phyloP scores from a whole-genome alignment of 2,113 vertebrate genomes.

The Mus spicilegus region DNA sequence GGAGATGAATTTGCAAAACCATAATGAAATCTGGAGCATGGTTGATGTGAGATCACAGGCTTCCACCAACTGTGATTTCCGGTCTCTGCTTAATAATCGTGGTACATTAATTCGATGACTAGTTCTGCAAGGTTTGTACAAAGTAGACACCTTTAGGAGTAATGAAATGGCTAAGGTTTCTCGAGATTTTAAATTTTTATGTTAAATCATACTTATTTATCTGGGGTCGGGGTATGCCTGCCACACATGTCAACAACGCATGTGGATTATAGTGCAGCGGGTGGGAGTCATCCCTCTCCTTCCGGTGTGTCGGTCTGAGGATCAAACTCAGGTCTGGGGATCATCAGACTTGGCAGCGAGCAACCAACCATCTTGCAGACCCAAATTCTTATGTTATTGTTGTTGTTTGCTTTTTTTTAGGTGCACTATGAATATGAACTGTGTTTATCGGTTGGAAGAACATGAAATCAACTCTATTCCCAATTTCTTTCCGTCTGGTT shows the following conservation, averaged over 20 bases:
- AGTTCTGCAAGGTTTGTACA: background rate
- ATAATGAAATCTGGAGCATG: background rate
- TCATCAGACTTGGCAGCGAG: background rate
- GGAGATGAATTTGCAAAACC: background rate
- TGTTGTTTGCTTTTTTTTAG: background rate
- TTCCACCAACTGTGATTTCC: background rate
- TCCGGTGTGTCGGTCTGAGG: background rate
- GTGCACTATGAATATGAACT: background rate
- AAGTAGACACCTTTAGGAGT: background rate
- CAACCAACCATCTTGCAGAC: background rate
- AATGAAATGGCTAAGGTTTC: background rate
- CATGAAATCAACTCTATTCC: background rate
- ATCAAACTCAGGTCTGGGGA: background rate
- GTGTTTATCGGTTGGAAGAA: background rate
- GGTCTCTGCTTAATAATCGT: background rate
- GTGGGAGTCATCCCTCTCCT: background rate
- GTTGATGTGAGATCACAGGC: fast-evolving
- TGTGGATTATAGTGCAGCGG: background rate
- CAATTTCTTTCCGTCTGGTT: no score
- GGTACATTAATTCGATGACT: background rate
- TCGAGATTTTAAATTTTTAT: background rate
- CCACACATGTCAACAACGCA: background rate
- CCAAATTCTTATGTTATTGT: background rate
- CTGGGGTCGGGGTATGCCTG: background rate
- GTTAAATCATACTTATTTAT: background rate